Percentiles rank a stretch among this genome's conserved stretches.
Conservation (phyloP, 1,140 invertebrate species). For the Eciton burchellii region DNA sequence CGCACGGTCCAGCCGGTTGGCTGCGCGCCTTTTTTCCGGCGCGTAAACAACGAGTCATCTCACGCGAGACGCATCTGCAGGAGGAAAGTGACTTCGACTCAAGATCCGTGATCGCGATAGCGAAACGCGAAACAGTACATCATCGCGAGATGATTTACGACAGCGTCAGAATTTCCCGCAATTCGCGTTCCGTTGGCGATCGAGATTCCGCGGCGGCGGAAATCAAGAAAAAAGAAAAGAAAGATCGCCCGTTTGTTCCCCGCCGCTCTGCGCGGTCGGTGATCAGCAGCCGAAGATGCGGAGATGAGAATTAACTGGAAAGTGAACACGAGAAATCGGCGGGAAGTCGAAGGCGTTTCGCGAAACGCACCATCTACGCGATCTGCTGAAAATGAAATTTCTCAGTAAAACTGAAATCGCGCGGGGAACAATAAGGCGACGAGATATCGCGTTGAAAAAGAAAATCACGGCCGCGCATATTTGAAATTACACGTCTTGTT, state of each 20-base stretch:
- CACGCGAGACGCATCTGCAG: constrained; percentile 56
- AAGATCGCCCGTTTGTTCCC: constrained; percentile 3
- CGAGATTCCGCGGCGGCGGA: background rate
- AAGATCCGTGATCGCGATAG: constrained; percentile 41
- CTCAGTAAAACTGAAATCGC: constrained; percentile 5
- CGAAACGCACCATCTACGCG: constrained; percentile 4
- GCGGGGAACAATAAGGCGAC: background rate
- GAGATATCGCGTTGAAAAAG: constrained; percentile 25
- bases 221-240: background rate
- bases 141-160: constrained; percentile 44
- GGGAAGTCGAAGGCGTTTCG: constrained; percentile 26
- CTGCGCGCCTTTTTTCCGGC: constrained; percentile 47
- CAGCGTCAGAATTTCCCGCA: constrained; percentile 14
- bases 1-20: constrained; percentile 24
- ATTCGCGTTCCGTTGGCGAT: background rate
- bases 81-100: constrained; percentile 60
- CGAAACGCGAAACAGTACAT: constrained; percentile 32
- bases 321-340: constrained; percentile 27
- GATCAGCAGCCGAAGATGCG: too few species aligned
- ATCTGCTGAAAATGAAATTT: constrained; percentile 39
- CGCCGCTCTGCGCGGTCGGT: background rate
- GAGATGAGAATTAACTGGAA: constrained; percentile 9
- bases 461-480: constrained; percentile 1
- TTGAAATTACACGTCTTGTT: background rate
- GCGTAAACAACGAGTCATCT: constrained; percentile 52